A percentile compares a stretch with the other conserved stretches of the same genome.
Evolutionary conservation across 35 echinoderm and acorn worm species (phyloP).

Genomic region (Diadema setosum): DNA sequence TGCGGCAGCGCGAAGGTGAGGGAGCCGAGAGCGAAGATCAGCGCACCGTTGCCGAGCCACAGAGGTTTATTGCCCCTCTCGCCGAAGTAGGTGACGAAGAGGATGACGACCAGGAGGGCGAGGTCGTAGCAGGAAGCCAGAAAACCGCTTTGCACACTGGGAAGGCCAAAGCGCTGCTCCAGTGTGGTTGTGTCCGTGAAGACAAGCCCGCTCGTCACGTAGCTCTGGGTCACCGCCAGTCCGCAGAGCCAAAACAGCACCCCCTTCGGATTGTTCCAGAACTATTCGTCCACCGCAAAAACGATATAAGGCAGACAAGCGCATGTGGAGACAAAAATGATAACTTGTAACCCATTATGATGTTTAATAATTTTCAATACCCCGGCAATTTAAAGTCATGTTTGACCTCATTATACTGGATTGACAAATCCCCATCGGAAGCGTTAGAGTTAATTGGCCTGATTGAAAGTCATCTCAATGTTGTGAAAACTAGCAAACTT

Average conservation of each 20-base stretch:
- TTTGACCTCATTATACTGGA: too few relatives aligned
- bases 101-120: slow-evolving; percentile 80
- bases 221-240: slow-evolving; percentile 91
- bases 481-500: too few relatives aligned
- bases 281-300: neutral
- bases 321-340: too few relatives aligned
- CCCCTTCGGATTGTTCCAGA: slow-evolving; percentile 63
- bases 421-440: too few relatives aligned
- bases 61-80: slow-evolving; percentile 84
- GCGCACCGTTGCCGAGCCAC: slow-evolving; percentile 72
- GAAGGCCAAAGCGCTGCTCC: slow-evolving; percentile 79
- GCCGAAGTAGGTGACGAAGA: slow-evolving; percentile 95
- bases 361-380: too few relatives aligned
- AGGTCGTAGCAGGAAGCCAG: slow-evolving; percentile 91
- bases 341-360: too few relatives aligned
- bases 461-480: too few relatives aligned
- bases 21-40: slow-evolving; percentile 72
- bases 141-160: slow-evolving; percentile 80
- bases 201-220: slow-evolving; percentile 78
- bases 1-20: slow-evolving; percentile 75
- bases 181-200: slow-evolving; percentile 80
- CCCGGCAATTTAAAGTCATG: too few relatives aligned
- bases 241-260: slow-evolving; percentile 69
- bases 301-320: too few relatives aligned
- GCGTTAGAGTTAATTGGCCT: too few relatives aligned